A percentile compares a stretch with the other conserved stretches of the same genome.
phyloP scores from a whole-genome alignment of 2,113 vertebrate genomes.

The human region DNA sequence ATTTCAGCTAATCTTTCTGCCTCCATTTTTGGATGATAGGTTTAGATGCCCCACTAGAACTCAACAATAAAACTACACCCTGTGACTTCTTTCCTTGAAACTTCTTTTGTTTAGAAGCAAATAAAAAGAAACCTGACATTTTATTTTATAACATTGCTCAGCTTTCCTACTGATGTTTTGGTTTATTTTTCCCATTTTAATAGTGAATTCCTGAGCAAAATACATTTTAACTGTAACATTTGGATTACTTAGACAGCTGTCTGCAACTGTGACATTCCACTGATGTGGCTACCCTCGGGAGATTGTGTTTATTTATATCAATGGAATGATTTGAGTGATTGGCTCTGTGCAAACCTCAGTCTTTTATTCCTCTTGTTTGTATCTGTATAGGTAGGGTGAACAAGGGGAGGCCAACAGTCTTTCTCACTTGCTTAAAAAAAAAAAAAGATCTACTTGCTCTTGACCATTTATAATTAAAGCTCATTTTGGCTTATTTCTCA shows the following conservation, averaged over 20 bases:
- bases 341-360: background rate
- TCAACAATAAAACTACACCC: background rate
- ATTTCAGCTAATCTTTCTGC: background rate
- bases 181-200: slow-evolving; percentile 6
- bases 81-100: background rate
- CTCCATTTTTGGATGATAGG: background rate
- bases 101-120: slow-evolving; percentile 38
- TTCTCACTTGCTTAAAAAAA: background rate
- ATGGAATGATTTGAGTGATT: background rate
- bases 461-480: background rate
- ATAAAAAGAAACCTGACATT: background rate
- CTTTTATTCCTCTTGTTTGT: background rate
- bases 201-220: slow-evolving; percentile 28
- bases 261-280: background rate
- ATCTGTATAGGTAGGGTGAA: background rate
- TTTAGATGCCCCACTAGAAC: background rate
- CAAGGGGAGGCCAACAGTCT: background rate
- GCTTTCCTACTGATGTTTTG: slow-evolving; percentile 32
- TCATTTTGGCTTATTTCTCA: background rate
- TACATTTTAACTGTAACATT: background rate
- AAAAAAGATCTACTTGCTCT: background rate
- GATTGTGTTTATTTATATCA: background rate
- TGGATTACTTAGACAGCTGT: background rate
- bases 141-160: background rate
- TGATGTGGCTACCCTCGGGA: background rate